Evolutionary conservation across 2,113 vertebrate genomes (phyloP).

Genomic region (Pelobates fuscus): DNA sequence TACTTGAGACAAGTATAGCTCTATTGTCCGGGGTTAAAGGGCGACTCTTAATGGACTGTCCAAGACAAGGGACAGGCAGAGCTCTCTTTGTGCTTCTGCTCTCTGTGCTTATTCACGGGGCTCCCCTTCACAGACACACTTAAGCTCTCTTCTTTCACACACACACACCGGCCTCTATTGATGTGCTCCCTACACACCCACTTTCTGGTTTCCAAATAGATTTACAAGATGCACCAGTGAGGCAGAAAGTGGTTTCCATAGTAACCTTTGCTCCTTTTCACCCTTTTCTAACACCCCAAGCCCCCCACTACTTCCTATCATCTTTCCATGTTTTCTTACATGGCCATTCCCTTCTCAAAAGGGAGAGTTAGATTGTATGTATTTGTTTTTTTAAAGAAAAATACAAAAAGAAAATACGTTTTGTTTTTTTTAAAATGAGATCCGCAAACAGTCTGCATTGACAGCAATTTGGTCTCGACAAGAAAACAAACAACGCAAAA

Average conservation of each 20-base stretch:
- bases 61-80: conserved; percentile 63
- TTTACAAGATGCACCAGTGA: conserved; percentile 86
- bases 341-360: conserved; percentile 18
- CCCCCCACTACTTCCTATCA: background rate
- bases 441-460: too few species aligned
- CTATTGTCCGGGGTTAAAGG: conserved; percentile 55
- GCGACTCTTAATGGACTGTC: conserved; percentile 65
- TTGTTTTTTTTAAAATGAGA: too few species aligned
- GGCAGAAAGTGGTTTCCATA: conserved; percentile 82
- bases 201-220: conserved; percentile 82
- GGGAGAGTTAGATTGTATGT: background rate
- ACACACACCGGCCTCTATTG: conserved; percentile 62
- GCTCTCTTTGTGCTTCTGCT: conserved; percentile 65
- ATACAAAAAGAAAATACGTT: too few species aligned
- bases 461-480: too few species aligned
- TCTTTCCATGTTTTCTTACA: background rate
- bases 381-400: too few species aligned
- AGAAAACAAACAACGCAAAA: too few species aligned
- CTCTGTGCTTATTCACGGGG: conserved; percentile 61
- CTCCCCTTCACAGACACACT: conserved; percentile 54
- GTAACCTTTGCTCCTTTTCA: conserved; percentile 66
- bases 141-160: conserved; percentile 62
- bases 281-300: background rate
- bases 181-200: conserved; percentile 73
- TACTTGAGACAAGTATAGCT: conserved; percentile 45